phyloP scores from a whole-genome alignment of 2,888 invertebrate genomes.

The Xestoiulus laeticollis region DNA sequence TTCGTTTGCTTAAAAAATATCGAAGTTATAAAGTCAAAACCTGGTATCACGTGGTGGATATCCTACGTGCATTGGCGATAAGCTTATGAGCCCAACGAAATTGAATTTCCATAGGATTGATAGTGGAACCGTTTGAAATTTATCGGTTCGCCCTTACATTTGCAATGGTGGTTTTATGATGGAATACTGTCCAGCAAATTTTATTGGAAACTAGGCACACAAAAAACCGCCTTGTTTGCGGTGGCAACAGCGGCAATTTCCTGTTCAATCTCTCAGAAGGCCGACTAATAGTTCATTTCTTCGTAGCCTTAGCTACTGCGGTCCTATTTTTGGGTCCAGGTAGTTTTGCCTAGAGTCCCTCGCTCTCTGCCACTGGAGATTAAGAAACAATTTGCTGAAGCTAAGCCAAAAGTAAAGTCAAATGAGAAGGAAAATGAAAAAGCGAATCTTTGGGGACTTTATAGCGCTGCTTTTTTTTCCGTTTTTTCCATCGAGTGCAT shows the following conservation, averaged over 20 bases:
- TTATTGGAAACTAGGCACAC: background rate
- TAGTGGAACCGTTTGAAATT: conserved; percentile 1
- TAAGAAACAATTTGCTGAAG: conserved; percentile 41
- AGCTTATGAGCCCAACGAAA: background rate
- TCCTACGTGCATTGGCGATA: background rate
- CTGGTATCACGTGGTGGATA: background rate
- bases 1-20: background rate
- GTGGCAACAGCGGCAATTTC: conserved; percentile 8
- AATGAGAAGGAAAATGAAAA: conserved; percentile 41
- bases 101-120: conserved; percentile 20
- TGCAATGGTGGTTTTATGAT: conserved; percentile 15
- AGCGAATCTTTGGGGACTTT: background rate
- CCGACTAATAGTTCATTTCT: conserved; percentile 31
- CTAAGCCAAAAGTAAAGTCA: conserved; percentile 42
- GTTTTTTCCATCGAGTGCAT: background rate
- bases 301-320: background rate
- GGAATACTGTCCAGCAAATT: background rate
- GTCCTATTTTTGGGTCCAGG: background rate
- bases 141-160: background rate
- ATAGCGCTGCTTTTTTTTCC: background rate
- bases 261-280: background rate
- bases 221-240: conserved; percentile 22
- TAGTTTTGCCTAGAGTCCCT: conserved; percentile 20
- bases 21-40: background rate
- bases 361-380: conserved; percentile 16